These are phyloP conservation scores for Sycobia sp. DNA, from an alignment of 1,140 invertebrate genomes.

Conservation along the genomic window DNA sequence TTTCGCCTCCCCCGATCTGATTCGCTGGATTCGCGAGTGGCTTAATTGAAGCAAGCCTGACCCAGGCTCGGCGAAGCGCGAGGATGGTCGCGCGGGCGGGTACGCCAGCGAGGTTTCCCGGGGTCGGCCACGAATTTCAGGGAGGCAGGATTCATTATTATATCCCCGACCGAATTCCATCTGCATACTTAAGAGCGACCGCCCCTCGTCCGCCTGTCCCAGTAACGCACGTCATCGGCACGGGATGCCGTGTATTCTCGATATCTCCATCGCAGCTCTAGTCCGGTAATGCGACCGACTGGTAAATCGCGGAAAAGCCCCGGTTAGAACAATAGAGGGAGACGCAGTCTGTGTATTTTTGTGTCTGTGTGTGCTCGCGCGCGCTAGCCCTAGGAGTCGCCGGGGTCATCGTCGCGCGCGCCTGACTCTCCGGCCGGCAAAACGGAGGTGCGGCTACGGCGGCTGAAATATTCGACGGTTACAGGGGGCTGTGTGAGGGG, in stretches of 20 bases:
- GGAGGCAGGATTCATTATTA: conserved; percentile 24
- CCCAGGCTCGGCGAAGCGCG: background rate
- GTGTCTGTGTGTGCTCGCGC: too few relatives aligned
- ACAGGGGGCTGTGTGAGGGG: background rate
- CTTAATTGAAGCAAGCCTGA: conserved; percentile 14
- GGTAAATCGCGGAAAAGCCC: conserved; percentile 4
- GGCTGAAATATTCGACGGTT: conserved; percentile 11
- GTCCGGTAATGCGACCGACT: background rate
- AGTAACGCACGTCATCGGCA: too few relatives aligned
- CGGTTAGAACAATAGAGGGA: conserved; percentile 4
- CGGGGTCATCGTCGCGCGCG: too few relatives aligned
- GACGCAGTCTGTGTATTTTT: too few relatives aligned
- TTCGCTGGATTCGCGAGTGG: conserved; percentile 35
- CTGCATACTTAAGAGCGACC: conserved; percentile 15
- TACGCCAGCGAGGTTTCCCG: too few relatives aligned
- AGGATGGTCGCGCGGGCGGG: background rate
- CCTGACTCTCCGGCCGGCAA: too few relatives aligned
- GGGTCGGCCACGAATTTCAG: too few relatives aligned
- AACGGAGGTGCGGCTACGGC: too few relatives aligned
- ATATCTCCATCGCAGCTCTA: too few relatives aligned
- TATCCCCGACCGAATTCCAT: background rate
- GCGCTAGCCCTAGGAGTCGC: too few relatives aligned
- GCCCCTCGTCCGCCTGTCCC: background rate
- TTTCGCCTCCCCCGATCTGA: conserved; percentile 4
- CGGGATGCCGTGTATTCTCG: too few relatives aligned